Evolutionary conservation across 2,888 invertebrate species (phyloP).

Genomic region (Eupeodes luniger): DNA sequence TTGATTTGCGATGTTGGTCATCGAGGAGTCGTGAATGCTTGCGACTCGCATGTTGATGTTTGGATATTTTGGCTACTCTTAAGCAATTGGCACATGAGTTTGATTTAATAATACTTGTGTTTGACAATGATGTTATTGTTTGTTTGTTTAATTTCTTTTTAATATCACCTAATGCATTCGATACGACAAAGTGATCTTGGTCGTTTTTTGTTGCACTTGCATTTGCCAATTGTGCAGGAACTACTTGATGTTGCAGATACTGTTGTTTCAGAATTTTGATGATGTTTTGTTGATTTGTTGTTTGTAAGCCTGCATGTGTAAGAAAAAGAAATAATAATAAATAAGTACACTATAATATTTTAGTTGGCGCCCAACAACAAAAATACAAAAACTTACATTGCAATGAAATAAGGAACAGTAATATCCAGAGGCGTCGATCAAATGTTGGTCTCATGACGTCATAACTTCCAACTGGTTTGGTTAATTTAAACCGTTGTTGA

Average conservation of each 20-base stretch:
- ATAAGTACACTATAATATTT: not conserved
- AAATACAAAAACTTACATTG: conserved; percentile 82
- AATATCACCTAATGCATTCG: conserved; percentile 54
- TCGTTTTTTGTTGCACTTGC: conserved; percentile 34
- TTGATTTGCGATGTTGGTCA: conserved; percentile 44
- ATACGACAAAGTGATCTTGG: conserved; percentile 47
- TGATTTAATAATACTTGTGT: conserved; percentile 31
- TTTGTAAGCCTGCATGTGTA: conserved; percentile 80
- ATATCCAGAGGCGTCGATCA: conserved; percentile 84
- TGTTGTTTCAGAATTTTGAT: conserved; percentile 78
- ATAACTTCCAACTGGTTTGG: conserved; percentile 81
- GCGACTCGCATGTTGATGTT: conserved; percentile 32
- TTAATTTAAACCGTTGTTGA: conserved; percentile 61
- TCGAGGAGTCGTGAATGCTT: conserved; percentile 28
- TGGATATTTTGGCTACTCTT: conserved; percentile 21
- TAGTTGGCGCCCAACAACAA: not conserved
- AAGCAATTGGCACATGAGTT: conserved; percentile 68
- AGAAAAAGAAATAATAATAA: not conserved
- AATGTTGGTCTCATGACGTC: conserved; percentile 85
- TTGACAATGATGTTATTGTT: conserved; percentile 16
- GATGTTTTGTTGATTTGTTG: conserved; percentile 82
- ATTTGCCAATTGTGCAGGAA: conserved; percentile 51
- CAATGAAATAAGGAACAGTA: conserved; percentile 84
- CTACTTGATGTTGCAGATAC: conserved; percentile 73
- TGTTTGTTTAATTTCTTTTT: conserved; percentile 38